phyloP scores from a whole-genome alignment of 2,888 invertebrate genomes.

The Caenorhabditis panamensis region DNA sequence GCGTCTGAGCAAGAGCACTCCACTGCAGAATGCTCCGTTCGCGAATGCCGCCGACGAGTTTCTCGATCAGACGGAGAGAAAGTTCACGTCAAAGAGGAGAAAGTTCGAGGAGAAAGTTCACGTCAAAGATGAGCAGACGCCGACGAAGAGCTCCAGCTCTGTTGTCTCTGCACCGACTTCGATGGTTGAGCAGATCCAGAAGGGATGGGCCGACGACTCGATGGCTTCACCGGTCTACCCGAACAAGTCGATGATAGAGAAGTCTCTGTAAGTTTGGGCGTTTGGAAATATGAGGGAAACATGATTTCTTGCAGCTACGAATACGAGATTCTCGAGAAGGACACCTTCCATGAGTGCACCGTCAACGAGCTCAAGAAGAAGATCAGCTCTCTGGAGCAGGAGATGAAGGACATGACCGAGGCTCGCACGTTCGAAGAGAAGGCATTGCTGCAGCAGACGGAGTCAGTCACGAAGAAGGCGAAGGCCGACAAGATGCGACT shows the following conservation, averaged over 20 bases:
- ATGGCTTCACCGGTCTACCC: slow-evolving; percentile 6
- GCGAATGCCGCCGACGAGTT: slow-evolving; percentile 25
- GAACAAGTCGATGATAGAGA: slow-evolving; percentile 13
- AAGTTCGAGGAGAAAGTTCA: slow-evolving; percentile 6
- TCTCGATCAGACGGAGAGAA: slow-evolving; percentile 30
- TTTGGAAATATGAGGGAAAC: too few species aligned
- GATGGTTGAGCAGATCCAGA: background rate
- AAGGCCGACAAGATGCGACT: slow-evolving; percentile 2
- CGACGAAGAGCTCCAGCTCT: too few species aligned
- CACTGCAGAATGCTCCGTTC: too few species aligned
- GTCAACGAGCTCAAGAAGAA: slow-evolving; percentile 4
- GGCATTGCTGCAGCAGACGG: slow-evolving; percentile 37
- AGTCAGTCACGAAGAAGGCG: slow-evolving; percentile 27
- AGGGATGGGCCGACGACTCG: slow-evolving; percentile 1
- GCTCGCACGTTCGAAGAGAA: slow-evolving; percentile 39
- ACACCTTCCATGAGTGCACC: slow-evolving; percentile 6
- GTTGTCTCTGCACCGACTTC: slow-evolving; percentile 2
- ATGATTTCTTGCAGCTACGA: slow-evolving; percentile 17
- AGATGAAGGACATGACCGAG: slow-evolving; percentile 25
- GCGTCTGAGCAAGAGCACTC: too few species aligned
- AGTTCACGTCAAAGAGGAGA: slow-evolving; percentile 29
- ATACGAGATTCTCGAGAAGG: slow-evolving; percentile 37
- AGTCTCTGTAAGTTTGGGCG: slow-evolving; percentile 36
- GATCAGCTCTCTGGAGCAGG: background rate
- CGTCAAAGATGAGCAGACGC: too few species aligned